Evolutionary conservation across 37 sponge, comb jelly and placozoan species (phyloP), one percentile per base, ranked within the genome.

Genomic region (Oopsacas minuta): DNA sequence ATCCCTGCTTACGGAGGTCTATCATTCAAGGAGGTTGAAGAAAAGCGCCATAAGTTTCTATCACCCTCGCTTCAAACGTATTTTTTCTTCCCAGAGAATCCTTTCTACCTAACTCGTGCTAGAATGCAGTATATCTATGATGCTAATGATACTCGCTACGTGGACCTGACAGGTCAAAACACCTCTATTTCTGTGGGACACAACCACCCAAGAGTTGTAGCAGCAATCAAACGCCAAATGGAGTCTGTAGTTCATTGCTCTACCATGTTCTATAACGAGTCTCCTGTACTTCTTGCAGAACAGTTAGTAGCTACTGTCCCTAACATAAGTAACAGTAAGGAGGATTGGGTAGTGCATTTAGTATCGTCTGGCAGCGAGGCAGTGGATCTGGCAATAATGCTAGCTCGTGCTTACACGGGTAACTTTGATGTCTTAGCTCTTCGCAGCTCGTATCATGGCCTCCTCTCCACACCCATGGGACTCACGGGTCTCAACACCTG

Each of bases 401-500:
- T 61, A 25, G 75, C 75, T 3, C 75, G 75, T 12, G 75, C 75
- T n/a, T 61, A 20, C 75, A 61, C 75, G 5, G 30, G 30, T 3
- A 61, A 61, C 75, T 61, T 25, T 12, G 75, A 61, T 3, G 75
- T 61, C 32, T n/a, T 61, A 10, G 75, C 75, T 61, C 75, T 61
- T 25, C 75, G 75, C 75, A 61, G 30, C 75, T 61, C 75, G 17
- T 61, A 61, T 34, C 75, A 61, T 12, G 75, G 75, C 20, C 75
- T 61, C 28, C 20, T 61, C 20, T 61, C 75, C 75, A 61, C 75
- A 12, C 17, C 17, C 75, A 61, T 61, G 75, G 75, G 75, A 12
- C 75, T 61, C 28, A 61, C 75, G 22, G 75, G 75, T 34, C 75
- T 61, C 75, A 61, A n/a, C 75, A 61, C 75, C 30, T 61, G 75